Conservation (phyloP, 1,140 invertebrate genomes). For the Epicauta chinensis region DNA sequence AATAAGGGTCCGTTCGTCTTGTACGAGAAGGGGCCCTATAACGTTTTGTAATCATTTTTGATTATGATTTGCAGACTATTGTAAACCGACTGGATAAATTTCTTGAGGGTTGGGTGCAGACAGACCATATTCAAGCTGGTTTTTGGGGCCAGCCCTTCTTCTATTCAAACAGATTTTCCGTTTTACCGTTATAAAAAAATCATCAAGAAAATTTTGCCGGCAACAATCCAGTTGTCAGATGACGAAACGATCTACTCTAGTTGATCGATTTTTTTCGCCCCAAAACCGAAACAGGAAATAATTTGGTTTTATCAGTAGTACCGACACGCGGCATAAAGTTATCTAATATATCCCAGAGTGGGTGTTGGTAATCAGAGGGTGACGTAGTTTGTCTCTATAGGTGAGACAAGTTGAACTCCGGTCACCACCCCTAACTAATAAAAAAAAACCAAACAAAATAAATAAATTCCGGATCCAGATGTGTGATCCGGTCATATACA, state of each 20-base stretch:
- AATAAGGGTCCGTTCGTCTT: no score
- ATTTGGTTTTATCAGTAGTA: constrained; percentile 29
- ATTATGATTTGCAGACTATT: constrained; percentile 22
- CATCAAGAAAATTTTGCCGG: neutral
- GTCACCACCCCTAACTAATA: constrained; percentile 10
- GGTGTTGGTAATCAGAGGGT: constrained; percentile 11
- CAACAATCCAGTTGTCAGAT: no score
- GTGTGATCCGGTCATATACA: constrained; percentile 6
- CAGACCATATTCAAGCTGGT: constrained; percentile 14
- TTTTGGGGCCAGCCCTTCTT: constrained; percentile 10
- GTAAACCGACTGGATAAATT: constrained; percentile 23
- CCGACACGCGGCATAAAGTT: constrained; percentile 27
- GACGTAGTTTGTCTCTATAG: no score
- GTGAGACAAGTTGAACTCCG: constrained; percentile 11
- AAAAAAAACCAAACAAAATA: no score
- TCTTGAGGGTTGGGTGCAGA: constrained; percentile 20
- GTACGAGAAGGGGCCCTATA: no score
- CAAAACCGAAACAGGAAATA: constrained; percentile 29
- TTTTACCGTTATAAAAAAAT: constrained; percentile 6
- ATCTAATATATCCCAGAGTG: constrained; percentile 8
- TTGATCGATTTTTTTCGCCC: no score
- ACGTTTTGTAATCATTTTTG: constrained; percentile 8
- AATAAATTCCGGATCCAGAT: constrained; percentile 21
- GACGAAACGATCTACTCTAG: no score
- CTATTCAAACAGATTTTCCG: neutral